Conservation (phyloP, 2,888 invertebrate genomes). For the Ischnus inquisitorius region DNA sequence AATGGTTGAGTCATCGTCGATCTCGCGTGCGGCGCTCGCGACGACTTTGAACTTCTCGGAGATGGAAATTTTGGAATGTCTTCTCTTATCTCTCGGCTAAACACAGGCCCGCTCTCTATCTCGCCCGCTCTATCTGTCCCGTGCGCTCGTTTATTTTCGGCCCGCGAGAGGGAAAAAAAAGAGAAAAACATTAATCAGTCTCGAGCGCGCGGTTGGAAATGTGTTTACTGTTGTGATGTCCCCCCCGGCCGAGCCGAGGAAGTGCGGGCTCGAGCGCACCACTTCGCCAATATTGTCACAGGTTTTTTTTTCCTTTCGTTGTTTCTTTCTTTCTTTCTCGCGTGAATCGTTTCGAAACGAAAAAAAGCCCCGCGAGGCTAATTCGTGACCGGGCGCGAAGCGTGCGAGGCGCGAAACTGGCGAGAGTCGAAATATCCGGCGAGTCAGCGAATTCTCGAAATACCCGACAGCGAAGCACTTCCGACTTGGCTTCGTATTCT, state of each 20-base stretch:
- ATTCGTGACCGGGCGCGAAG: slow-evolving; percentile 43
- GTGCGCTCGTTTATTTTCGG: slow-evolving; percentile 19
- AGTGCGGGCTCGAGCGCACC: background rate
- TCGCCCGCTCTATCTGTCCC: background rate
- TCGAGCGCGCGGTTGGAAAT: background rate
- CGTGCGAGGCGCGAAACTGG: slow-evolving; percentile 1
- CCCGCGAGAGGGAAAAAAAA: background rate
- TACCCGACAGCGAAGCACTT: slow-evolving; percentile 24
- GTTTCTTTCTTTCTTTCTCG: background rate
- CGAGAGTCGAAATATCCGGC: background rate
- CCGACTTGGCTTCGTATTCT: background rate
- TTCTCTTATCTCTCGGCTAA: slow-evolving; percentile 16
- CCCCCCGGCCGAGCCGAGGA: background rate
- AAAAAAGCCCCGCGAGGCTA: slow-evolving; percentile 23
- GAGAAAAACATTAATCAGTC: slow-evolving; percentile 28
- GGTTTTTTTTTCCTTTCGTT: slow-evolving; percentile 32
- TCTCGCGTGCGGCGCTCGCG: background rate
- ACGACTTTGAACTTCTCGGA: background rate
- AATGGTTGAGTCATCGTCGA: slow-evolving; percentile 10
- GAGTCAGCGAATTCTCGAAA: slow-evolving; percentile 59
- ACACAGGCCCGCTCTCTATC: too few species aligned
- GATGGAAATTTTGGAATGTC: slow-evolving; percentile 33
- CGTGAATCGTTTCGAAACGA: background rate
- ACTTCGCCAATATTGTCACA: slow-evolving; percentile 24
- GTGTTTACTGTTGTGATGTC: background rate